phyloP scores from a whole-genome alignment of 2,888 invertebrate species.

The Cantharis lateralis region DNA sequence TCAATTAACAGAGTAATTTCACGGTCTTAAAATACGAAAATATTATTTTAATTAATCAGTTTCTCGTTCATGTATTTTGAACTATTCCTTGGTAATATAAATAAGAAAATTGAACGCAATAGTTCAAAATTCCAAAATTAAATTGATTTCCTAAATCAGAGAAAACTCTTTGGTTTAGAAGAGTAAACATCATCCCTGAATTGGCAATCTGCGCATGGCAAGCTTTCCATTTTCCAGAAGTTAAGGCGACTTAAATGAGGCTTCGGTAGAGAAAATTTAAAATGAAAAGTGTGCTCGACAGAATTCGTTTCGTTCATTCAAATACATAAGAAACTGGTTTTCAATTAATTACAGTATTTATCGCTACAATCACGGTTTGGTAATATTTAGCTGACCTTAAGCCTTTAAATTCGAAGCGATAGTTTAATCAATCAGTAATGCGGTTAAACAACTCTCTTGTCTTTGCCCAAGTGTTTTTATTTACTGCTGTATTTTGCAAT shows the following conservation, averaged over 20 bases:
- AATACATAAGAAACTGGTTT: not conserved
- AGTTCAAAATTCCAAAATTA: too few relatives aligned
- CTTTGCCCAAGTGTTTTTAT: not conserved
- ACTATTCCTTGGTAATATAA: not conserved
- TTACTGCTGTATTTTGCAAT: not conserved
- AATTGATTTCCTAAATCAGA: too few relatives aligned
- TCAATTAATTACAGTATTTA: not conserved
- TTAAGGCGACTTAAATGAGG: too few relatives aligned
- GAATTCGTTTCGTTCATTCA: not conserved
- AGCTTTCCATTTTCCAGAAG: too few relatives aligned
- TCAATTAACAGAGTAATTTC: too few relatives aligned
- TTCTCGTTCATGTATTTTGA: not conserved
- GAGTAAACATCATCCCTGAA: too few relatives aligned
- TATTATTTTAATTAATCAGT: too few relatives aligned
- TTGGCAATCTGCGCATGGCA: too few relatives aligned
- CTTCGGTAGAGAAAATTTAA: not conserved
- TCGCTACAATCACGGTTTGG: not conserved
- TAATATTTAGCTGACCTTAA: not conserved
- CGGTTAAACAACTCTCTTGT: not conserved
- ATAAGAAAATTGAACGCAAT: too few relatives aligned
- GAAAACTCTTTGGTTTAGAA: too few relatives aligned
- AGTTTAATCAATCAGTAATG: not conserved
- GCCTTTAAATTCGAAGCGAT: not conserved
- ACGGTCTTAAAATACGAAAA: too few relatives aligned
- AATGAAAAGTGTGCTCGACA: not conserved